Evolutionary conservation across 2,113 vertebrate genomes (phyloP).

Genomic region (Fregetta grallaria): DNA sequence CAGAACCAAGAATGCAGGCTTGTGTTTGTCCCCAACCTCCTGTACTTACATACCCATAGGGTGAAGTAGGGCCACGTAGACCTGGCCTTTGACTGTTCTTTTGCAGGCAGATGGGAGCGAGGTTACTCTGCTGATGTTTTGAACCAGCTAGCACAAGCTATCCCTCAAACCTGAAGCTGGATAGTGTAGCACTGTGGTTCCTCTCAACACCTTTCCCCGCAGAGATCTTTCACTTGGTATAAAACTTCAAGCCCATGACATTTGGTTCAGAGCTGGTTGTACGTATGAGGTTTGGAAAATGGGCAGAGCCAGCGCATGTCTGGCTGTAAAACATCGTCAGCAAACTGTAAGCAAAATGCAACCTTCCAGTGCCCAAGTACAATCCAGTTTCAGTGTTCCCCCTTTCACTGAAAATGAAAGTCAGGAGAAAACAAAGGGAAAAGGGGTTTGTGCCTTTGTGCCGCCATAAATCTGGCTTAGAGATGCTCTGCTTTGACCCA

Average conservation of each 20-base stretch:
- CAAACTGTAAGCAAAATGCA: not conserved
- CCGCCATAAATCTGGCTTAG: not conserved
- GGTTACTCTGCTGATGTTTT: not conserved
- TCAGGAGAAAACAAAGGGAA: not conserved
- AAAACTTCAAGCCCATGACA: not conserved
- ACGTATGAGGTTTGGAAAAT: not conserved
- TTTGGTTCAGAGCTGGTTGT: not conserved
- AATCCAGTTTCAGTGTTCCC: not conserved
- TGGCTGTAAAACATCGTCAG: not conserved
- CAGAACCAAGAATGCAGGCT: not conserved
- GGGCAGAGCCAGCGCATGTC: not conserved
- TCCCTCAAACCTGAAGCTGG: not conserved
- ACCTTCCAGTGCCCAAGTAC: not conserved
- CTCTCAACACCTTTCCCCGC: not conserved
- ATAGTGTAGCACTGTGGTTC: not conserved
- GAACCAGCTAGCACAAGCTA: not conserved
- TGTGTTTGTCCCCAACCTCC: not conserved
- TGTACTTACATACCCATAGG: fast-evolving
- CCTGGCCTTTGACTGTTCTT: not conserved
- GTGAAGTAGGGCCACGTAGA: not conserved
- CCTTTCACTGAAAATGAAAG: not conserved
- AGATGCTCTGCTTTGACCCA: not conserved
- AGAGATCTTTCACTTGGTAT: not conserved
- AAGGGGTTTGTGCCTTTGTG: not conserved
- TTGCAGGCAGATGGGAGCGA: not conserved